These are phyloP conservation scores for Ascidia mentula DNA, from an alignment of 23 tunicate genomes.

Conservation along the genomic window DNA sequence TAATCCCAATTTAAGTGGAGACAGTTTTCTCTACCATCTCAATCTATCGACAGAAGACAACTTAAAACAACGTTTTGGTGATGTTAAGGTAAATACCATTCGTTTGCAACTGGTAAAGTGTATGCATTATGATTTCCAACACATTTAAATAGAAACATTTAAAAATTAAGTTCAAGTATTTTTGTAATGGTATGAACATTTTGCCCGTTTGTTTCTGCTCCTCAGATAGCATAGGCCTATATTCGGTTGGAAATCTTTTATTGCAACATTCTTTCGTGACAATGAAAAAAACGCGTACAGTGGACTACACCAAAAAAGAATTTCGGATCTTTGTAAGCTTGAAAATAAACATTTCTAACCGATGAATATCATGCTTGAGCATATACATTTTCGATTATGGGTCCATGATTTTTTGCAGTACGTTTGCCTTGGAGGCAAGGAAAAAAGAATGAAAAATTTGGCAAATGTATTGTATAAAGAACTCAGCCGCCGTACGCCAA, in stretches of 20 bases:
- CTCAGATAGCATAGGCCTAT: too few relatives aligned
- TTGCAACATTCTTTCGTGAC: too few relatives aligned
- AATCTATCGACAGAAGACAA: slow-evolving; percentile 55
- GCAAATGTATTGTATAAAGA: slow-evolving; percentile 57
- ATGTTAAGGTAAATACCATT: slow-evolving; percentile 64
- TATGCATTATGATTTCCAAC: background rate
- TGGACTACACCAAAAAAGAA: too few relatives aligned
- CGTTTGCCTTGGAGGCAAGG: slow-evolving; percentile 92
- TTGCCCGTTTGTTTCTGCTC: too few relatives aligned
- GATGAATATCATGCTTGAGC: too few relatives aligned
- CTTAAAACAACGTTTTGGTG: slow-evolving; percentile 54
- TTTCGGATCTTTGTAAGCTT: too few relatives aligned
- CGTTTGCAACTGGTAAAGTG: background rate
- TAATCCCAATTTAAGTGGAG: background rate
- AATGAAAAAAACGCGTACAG: too few relatives aligned
- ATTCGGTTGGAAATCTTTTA: too few relatives aligned
- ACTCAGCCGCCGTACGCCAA: slow-evolving; percentile 51
- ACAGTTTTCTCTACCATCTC: slow-evolving; percentile 74
- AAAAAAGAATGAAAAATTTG: slow-evolving; percentile 62
- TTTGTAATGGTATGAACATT: too few relatives aligned
- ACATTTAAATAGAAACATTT: background rate
- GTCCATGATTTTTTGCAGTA: slow-evolving; percentile 51
- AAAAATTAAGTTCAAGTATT: too few relatives aligned
- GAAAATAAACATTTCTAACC: too few relatives aligned
- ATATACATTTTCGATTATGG: too few relatives aligned